phyloP scores from a whole-genome alignment of 2,888 invertebrate genomes.

The Syrphus vitripennis region DNA sequence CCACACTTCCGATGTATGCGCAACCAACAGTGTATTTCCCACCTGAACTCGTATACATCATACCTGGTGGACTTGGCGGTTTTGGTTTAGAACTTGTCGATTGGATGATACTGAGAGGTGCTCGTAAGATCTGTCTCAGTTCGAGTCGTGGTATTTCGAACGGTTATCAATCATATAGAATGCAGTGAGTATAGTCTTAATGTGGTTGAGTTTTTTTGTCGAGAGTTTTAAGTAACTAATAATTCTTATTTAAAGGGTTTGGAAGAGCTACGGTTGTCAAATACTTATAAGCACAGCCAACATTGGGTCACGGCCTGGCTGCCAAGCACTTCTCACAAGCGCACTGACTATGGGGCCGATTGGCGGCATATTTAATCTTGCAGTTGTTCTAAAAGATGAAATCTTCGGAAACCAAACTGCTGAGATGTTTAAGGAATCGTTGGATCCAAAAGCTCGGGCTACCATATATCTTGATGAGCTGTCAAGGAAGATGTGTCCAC shows the following conservation, averaged over 20 bases:
- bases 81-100: conserved; percentile 94
- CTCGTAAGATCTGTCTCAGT: conserved; percentile 89
- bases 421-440: conserved; percentile 86
- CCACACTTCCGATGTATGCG: conserved; percentile 76
- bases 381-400: conserved; percentile 89
- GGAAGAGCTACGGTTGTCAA: conserved; percentile 87
- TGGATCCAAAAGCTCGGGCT: conserved; percentile 90
- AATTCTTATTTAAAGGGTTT: conserved; percentile 81
- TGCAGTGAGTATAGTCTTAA: conserved; percentile 82
- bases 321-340: conserved; percentile 85
- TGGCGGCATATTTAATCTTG: conserved; percentile 95
- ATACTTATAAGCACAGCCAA: conserved; percentile 87
- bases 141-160: conserved; percentile 90
- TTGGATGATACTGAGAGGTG: conserved; percentile 93
- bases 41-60: conserved; percentile 82
- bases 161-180: conserved; percentile 90
- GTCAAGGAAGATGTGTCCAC: conserved; percentile 83
- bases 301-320: conserved; percentile 87
- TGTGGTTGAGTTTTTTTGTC: not conserved
- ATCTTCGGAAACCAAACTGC: conserved; percentile 89
- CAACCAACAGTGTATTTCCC: conserved; percentile 77
- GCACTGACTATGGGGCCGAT: conserved; percentile 86
- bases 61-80: conserved; percentile 93
- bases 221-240: not conserved
- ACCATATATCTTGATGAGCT: conserved; percentile 89